These are phyloP conservation scores for Galerucella nymphaeae DNA, from an alignment of 2,888 invertebrate genomes.

Conservation along the genomic window DNA sequence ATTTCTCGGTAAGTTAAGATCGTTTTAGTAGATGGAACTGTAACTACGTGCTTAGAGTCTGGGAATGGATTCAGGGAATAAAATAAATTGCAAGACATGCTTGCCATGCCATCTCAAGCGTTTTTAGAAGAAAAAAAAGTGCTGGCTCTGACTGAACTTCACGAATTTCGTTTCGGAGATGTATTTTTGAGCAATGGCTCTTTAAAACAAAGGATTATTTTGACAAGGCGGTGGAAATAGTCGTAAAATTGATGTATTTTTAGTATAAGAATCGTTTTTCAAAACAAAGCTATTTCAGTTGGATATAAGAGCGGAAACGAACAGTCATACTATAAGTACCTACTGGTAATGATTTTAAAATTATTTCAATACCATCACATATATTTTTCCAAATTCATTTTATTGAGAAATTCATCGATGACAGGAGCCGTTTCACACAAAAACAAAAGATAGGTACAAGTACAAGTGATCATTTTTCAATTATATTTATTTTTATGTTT, in stretches of 20 bases:
- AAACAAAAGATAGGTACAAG: no score
- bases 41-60: conserved; percentile 62
- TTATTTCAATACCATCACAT: no score
- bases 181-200: conserved; percentile 37
- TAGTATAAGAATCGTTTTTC: conserved; percentile 33
- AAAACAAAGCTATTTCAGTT: conserved; percentile 24
- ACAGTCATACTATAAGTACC: not conserved
- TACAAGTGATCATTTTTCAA: no score
- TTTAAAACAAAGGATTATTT: conserved; percentile 39
- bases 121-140: conserved; percentile 50
- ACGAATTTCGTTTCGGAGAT: conserved; percentile 32
- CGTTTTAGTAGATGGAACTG: conserved; percentile 33
- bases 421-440: no score
- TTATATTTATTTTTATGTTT: no score
- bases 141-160: conserved; percentile 36
- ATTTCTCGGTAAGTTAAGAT: conserved; percentile 30
- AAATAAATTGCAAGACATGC: conserved; percentile 64
- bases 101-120: conserved; percentile 58
- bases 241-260: conserved; percentile 37
- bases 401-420: no score
- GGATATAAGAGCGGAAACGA: conserved; percentile 1
- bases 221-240: conserved; percentile 29
- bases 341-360: no score
- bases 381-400: no score
- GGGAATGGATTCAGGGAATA: conserved; percentile 64